A percentile compares a stretch with the other conserved stretches of the same genome.
Evolutionary conservation across 2,797 vertebrate genomes (phyloP).

Genomic region (Anguilla obscura): DNA sequence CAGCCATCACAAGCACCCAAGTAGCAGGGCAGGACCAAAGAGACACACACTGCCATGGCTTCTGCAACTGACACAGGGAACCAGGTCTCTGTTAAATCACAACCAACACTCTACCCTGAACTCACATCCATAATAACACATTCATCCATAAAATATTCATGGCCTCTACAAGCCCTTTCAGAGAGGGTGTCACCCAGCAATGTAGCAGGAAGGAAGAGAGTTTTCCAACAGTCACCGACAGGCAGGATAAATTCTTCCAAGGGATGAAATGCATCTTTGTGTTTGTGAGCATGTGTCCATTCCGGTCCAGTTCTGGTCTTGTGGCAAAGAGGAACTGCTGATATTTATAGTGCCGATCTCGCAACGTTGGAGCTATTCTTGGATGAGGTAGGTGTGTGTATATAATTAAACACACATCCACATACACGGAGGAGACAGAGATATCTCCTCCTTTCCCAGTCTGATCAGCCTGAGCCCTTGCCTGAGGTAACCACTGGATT

Average conservation of each 20-base stretch:
- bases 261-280: neutral
- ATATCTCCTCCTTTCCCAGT: neutral
- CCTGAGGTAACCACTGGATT: neutral
- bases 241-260: neutral
- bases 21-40: neutral
- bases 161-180: conserved; percentile 19
- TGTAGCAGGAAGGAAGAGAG: conserved; percentile 16
- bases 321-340: neutral
- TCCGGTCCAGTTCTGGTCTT: neutral
- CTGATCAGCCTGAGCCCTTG: neutral
- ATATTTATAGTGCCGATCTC: conserved; percentile 16
- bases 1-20: neutral
- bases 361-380: conserved; percentile 3
- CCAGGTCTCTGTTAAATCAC: neutral
- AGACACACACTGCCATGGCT: neutral
- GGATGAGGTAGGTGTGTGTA: neutral
- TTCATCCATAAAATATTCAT: conserved; percentile 38
- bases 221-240: neutral
- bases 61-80: neutral
- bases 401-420: conserved; percentile 8
- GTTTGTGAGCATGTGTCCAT: neutral
- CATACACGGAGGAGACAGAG: neutral
- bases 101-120: conserved; percentile 20
- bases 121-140: conserved; percentile 33
- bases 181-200: conserved; percentile 5